Evolutionary conservation across 2,888 invertebrate genomes (phyloP).

Genomic region (Diadegma fenestrale): DNA sequence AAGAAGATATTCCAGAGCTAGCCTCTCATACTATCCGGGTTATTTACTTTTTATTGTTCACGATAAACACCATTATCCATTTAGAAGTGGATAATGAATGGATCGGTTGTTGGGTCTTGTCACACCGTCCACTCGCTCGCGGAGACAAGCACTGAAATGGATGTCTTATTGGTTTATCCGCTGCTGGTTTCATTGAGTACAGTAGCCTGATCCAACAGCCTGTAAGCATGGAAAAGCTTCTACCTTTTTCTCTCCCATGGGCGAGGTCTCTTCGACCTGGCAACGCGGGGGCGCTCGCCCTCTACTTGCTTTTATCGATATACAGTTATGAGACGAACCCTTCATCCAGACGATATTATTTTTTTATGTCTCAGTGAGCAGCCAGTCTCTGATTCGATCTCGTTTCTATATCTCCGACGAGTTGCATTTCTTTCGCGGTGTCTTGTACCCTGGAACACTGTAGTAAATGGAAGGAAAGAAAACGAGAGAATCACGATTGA

Average conservation of each 20-base stretch:
- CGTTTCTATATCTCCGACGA: constrained; percentile 17
- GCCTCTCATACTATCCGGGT: constrained; percentile 15
- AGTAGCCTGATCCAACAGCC: constrained; percentile 65
- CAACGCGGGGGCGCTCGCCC: neutral
- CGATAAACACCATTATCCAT: constrained; percentile 54
- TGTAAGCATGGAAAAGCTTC: neutral
- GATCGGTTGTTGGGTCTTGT: constrained; percentile 50
- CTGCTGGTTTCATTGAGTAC: constrained; percentile 70
- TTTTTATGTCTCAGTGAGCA: constrained; percentile 73
- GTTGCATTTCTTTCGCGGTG: constrained; percentile 52
- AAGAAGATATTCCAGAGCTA: neutral
- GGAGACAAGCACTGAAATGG: constrained; percentile 72
- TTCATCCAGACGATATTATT: constrained; percentile 77
- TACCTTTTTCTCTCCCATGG: neutral
- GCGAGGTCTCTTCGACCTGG: constrained; percentile 11
- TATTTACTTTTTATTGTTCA: constrained; percentile 41
- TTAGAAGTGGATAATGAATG: constrained; percentile 68
- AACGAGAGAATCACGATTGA: constrained; percentile 1
- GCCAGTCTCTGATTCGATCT: constrained; percentile 63
- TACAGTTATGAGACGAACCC: constrained; percentile 73
- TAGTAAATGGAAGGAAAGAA: neutral
- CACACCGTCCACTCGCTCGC: constrained; percentile 10
- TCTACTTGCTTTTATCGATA: constrained; percentile 48
- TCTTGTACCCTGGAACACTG: constrained; percentile 1
- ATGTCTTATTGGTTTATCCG: constrained; percentile 81